Conservation (phyloP, 2,888 invertebrate species). For the Malthinus flaveolus region DNA sequence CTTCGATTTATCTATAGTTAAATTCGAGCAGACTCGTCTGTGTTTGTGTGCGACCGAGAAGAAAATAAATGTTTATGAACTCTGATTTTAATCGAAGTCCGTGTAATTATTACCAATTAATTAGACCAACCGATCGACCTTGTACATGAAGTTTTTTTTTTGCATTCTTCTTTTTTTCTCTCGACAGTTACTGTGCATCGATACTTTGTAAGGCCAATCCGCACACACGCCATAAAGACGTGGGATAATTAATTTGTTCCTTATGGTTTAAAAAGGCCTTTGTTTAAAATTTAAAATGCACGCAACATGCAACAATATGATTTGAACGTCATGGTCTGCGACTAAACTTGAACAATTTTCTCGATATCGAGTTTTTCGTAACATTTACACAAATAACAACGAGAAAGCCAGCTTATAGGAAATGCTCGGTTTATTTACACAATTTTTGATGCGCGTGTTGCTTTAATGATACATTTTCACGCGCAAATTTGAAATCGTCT, state of each 20-base stretch:
- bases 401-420: too few relatives aligned
- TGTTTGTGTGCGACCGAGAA: too few relatives aligned
- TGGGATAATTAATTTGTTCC: constrained; percentile 2
- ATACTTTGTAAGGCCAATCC: background rate
- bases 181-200: constrained; percentile 1
- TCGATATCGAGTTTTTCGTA: too few relatives aligned
- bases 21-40: too few relatives aligned
- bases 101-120: constrained; percentile 1
- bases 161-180: constrained; percentile 6
- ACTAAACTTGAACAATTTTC: background rate
- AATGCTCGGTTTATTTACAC: too few relatives aligned
- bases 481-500: too few relatives aligned
- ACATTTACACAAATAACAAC: too few relatives aligned
- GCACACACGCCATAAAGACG: background rate
- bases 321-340: background rate
- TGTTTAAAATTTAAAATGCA: background rate
- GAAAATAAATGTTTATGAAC: background rate
- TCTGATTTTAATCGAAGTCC: background rate
- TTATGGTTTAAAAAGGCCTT: background rate
- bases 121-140: background rate
- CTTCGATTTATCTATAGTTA: constrained; percentile 2
- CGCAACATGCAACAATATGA: background rate
- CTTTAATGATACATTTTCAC: too few relatives aligned
- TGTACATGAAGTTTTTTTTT: background rate
- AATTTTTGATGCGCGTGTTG: too few relatives aligned